Conservation (phyloP, 2,113 vertebrate genomes). For the Neomonachus schauinslandi region DNA sequence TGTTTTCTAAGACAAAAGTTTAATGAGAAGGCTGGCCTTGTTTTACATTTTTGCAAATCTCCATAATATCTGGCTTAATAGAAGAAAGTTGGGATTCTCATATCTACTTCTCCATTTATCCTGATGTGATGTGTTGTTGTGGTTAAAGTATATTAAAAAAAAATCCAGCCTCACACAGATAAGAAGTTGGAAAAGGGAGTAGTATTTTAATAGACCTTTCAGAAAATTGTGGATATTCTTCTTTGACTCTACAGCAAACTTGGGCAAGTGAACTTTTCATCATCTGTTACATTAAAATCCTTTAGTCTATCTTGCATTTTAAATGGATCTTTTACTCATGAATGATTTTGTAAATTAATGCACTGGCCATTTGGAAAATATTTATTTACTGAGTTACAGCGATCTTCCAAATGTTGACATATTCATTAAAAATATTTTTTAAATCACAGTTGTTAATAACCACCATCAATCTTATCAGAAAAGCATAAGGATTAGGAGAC, state of each 20-base stretch:
- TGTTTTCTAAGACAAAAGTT: slow-evolving; percentile 46
- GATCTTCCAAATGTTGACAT: slow-evolving; percentile 10
- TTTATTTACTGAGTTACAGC: background rate
- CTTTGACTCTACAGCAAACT: slow-evolving; percentile 10
- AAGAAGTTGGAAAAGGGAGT: background rate
- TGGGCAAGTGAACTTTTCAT: slow-evolving; percentile 24
- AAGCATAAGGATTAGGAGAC: slow-evolving; percentile 12
- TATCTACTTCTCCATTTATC: slow-evolving; percentile 27
- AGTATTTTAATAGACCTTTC: slow-evolving; percentile 25
- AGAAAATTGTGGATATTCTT: background rate
- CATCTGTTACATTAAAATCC: background rate
- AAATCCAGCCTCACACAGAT: background rate
- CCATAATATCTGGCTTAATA: slow-evolving; percentile 31
- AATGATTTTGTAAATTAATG: background rate
- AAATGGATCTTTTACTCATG: background rate
- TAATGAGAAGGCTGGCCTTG: slow-evolving; percentile 11
- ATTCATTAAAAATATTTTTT: slow-evolving; percentile 42
- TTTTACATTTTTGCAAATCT: slow-evolving; percentile 50
- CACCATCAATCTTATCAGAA: slow-evolving; percentile 41
- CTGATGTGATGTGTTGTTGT: background rate
- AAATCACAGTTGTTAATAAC: slow-evolving; percentile 49
- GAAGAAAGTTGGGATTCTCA: background rate
- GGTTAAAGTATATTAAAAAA: slow-evolving; percentile 12
- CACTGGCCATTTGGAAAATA: slow-evolving; percentile 19
- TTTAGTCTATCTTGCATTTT: background rate